Percentiles rank a stretch among this genome's conserved stretches.
Evolutionary conservation across 23 tunicate genomes (phyloP).

Genomic region (Botrylloides violaceus): DNA sequence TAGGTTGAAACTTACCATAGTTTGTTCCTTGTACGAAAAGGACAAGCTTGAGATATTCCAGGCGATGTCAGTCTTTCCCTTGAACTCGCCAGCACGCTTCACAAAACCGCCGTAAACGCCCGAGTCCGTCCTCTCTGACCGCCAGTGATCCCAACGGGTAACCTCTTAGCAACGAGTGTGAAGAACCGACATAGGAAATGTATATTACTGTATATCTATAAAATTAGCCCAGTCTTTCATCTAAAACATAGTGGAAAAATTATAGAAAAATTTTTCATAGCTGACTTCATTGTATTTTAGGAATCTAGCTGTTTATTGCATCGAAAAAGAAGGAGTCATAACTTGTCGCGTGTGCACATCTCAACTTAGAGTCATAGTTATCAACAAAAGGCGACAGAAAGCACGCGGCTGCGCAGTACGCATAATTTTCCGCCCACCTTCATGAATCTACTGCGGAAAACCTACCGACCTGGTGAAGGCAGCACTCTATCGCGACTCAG

Average conservation of each 20-base stretch:
- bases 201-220: background rate
- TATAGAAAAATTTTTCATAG: too few relatives aligned
- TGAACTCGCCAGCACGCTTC: background rate
- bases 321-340: too few relatives aligned
- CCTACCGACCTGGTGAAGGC: too few relatives aligned
- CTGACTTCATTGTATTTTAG: too few relatives aligned
- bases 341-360: background rate
- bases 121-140: background rate
- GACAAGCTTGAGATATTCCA: background rate
- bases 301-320: too few relatives aligned
- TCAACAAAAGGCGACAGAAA: background rate
- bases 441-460: too few relatives aligned
- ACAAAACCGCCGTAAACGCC: constrained; percentile 2
- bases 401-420: constrained; percentile 1
- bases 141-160: constrained; percentile 1
- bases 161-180: constrained; percentile 4
- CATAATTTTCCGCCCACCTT: background rate
- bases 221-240: background rate
- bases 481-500: too few relatives aligned
- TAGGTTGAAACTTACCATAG: background rate
- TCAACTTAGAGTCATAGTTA: background rate
- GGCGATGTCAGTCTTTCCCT: background rate
- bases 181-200: background rate
- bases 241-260: too few relatives aligned
- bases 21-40: background rate